Evolutionary conservation across 2,888 invertebrate genomes (phyloP), one percentile per base, ranked within the genome.

Genomic region (Orchesella flavescens): DNA sequence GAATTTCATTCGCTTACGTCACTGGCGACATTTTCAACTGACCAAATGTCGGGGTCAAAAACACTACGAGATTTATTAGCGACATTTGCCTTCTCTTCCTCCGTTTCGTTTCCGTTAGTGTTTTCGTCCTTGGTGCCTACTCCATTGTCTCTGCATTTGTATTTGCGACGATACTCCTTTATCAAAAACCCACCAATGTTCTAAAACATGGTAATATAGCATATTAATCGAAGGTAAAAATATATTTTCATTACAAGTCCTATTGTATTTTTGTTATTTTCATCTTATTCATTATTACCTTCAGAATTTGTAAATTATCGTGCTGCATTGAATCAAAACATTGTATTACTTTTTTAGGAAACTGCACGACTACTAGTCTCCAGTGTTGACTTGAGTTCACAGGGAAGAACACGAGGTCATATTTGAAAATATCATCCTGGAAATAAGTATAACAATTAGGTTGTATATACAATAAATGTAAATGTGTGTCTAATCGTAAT

Each of bases 291-390:
- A 34, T 34, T 7, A 34, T 66, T 43, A 81, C 84, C 43, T 59
- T 77, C 0, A 94, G 92, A 88, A 92, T 93, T 86, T 93, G 93
- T 0, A 92, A 91, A 91, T 98, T 97, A 59, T 92, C 91, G 1
- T 94, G 94, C 43, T 95, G 95, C 96, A 99, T 96, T 86, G 97
- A 97, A 91, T 98, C 98, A 89, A 95, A 96, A 90, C 97, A 98
- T 49, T 91, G 90, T 1, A 98, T 93, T 0, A 91, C 91, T 89
- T 94, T 94, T 75, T 93, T 91, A 59, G 93, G 92, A 89, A 98
- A 93, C 91, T 97, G 94, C 0, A 98, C 93, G 19, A 96, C 93
- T 24, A 95, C 94, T 92, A 99, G 93, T 90, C 97, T 97, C 99
- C 99, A 99, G 90, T 99, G 99, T 88, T 97, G 94, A 13, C 95